Base-by-base conservation (phyloP, 2,797 vertebrate genomes). In the Lophius americanus region DNA sequence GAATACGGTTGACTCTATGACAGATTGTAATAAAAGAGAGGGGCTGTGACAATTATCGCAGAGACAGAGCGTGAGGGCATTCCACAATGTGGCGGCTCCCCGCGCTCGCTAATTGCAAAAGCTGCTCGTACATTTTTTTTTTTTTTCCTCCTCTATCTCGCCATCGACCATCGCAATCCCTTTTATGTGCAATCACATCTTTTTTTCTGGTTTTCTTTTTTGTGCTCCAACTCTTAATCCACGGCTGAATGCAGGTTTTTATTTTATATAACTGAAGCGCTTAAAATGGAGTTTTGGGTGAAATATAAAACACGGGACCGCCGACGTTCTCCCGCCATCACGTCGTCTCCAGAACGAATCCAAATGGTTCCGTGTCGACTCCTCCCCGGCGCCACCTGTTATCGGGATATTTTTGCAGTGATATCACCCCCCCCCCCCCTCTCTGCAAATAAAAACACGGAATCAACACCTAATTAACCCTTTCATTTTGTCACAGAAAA, bases 1-100 rank as follows among this genome's bases (percentile, higher is more conserved):
- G 92, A 93, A 90, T 88, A 82, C 77, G 88, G 85, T 88, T 89
- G 89, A 91, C 88, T 93, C 79, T 85, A 71, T 88, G 90, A 90
- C 88, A 91, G 90, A 92, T 85, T 92, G 90, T 76, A 91, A 91
- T 91, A 90, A 93, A 91, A 90, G 87, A 88, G 89, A 85, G 83
- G 78, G 88, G 83, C 91, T 89, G 89, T 85, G 87, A 86, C 84
- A 90, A 92, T 92, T 89, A 92, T 90, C 84, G 79, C 83, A 73
- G 69, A 90, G 78, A 84, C 78, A 50, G 86, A 89, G 83, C 76
- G 70, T 80, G 82, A 87, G 85, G 88, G 88, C 85, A 86, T 88
- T 88, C 84, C 80, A 81, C 86, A 90, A 88, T 86, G 89, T 88
- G 87, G 86, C 88, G 84, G 79, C 78, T 23, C 23, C 77, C 82